Evolutionary conservation across 2,888 invertebrate genomes (phyloP).

Genomic region (Troilus luridus): DNA sequence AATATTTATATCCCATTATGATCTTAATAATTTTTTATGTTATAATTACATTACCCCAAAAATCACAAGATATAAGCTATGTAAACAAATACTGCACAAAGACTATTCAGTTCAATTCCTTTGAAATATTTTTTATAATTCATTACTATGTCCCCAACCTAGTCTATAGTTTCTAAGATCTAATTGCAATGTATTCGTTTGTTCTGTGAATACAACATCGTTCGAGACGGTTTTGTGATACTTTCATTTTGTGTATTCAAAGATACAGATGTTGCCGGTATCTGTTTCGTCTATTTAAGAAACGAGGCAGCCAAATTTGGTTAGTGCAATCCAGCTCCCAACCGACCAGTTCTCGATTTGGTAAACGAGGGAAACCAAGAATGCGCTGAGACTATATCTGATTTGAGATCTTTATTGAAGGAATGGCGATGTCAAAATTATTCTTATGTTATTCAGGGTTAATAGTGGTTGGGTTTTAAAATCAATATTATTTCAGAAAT

Average conservation of each 20-base stretch:
- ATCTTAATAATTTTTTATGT: too few relatives aligned
- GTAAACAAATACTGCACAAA: too few relatives aligned
- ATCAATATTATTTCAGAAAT: not conserved
- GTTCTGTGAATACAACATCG: not conserved
- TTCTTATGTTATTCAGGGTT: not conserved
- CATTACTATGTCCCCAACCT: too few relatives aligned
- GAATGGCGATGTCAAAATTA: not conserved
- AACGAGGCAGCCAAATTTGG: not conserved
- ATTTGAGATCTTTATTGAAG: not conserved
- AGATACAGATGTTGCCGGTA: not conserved
- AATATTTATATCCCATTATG: too few relatives aligned
- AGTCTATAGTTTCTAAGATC: not conserved
- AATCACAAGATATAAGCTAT: too few relatives aligned
- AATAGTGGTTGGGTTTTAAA: not conserved
- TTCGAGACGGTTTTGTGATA: not conserved
- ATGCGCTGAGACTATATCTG: not conserved
- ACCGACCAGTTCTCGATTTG: slow-evolving; percentile 33
- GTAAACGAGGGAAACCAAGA: not conserved
- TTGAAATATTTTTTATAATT: too few relatives aligned
- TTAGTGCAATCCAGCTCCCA: not conserved
- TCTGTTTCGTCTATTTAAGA: not conserved
- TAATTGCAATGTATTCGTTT: not conserved
- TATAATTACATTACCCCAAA: too few relatives aligned
- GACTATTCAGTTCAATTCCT: too few relatives aligned
- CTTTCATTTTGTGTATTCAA: not conserved